These are phyloP conservation scores for Lycorma delicatula DNA, from an alignment of 1,140 invertebrate genomes.

Conservation along the genomic window DNA sequence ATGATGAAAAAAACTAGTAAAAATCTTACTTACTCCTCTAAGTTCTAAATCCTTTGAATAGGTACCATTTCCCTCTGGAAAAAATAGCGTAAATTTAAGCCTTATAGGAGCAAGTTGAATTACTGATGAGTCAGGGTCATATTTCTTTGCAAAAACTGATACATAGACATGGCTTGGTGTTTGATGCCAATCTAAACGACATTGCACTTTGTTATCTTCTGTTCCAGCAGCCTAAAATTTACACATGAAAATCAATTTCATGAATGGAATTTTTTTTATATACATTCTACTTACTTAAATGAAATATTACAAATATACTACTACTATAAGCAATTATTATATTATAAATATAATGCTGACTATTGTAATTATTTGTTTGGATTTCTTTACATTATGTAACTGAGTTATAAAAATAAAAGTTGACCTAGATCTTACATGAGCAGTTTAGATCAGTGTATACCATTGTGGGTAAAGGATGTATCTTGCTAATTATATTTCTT, in stretches of 20 bases:
- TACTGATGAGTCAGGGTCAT: constrained; percentile 62
- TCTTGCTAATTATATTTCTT: no score
- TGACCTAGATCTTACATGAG: no score
- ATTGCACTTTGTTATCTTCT: constrained; percentile 47
- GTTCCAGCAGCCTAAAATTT: constrained; percentile 14
- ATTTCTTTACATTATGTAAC: no score
- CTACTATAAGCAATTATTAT: no score
- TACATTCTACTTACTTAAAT: constrained; percentile 14
- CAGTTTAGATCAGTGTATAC: no score
- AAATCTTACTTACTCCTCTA: constrained; percentile 70
- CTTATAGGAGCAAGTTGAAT: constrained; percentile 80
- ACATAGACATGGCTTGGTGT: constrained; percentile 72
- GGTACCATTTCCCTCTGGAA: constrained; percentile 64
- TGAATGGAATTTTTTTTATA: constrained; percentile 8
- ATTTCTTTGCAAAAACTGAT: constrained; percentile 84
- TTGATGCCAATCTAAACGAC: constrained; percentile 91
- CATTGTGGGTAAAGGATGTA: no score
- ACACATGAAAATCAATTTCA: constrained; percentile 18
- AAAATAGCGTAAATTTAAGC: constrained; percentile 65
- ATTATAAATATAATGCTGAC: no score
- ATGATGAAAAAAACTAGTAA: no score
- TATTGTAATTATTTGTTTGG: no score
- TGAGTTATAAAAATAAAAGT: no score
- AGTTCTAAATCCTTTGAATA: constrained; percentile 79
- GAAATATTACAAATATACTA: background rate